Percentiles rank a stretch among this genome's conserved stretches.
Conservation (phyloP, 1,140 invertebrate genomes). For the Rhagoletis pomonella region DNA sequence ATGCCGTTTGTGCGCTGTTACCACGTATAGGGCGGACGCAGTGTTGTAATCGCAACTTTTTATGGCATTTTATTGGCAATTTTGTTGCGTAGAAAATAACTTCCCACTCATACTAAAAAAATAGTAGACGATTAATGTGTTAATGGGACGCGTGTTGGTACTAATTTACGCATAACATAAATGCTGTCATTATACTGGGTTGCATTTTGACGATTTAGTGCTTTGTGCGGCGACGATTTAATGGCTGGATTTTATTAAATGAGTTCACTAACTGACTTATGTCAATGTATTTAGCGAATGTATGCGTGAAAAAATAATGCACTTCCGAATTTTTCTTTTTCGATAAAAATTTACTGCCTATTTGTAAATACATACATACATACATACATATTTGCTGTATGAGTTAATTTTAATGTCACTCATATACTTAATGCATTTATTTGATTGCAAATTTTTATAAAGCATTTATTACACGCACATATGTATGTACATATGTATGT, state of each 20-base stretch:
- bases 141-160: neutral
- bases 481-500: neutral
- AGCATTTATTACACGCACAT: neutral
- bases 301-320: neutral
- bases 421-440: neutral
- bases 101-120: neutral
- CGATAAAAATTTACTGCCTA: neutral
- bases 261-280: too few species aligned
- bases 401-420: slow-evolving; percentile 20
- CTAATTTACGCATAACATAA: neutral
- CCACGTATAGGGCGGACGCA: neutral
- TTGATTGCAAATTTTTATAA: neutral
- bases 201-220: slow-evolving; percentile 12
- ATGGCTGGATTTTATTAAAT: neutral
- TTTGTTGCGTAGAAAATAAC: neutral
- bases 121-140: neutral
- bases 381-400: neutral
- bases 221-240: neutral
- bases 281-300: too few species aligned
- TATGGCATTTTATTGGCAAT: neutral
- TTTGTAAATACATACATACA: neutral
- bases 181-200: neutral
- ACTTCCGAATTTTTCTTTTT: neutral
- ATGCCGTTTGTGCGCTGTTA: neutral
- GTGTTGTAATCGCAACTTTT: neutral